These are phyloP conservation scores for Mastacembelus armatus DNA, from an alignment of 2,797 vertebrate species.

Conservation along the genomic window DNA sequence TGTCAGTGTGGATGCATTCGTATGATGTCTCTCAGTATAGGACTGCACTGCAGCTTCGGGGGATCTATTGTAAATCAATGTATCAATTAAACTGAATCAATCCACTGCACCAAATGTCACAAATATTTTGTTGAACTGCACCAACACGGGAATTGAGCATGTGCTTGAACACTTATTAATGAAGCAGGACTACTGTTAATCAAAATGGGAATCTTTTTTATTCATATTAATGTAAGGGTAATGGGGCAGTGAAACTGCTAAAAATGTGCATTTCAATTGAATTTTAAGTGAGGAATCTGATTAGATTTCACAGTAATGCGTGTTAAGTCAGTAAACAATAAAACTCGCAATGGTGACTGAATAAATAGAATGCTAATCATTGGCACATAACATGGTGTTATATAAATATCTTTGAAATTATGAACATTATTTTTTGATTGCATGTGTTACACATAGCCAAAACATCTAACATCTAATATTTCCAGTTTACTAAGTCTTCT, in stretches of 20 bases:
- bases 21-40: conserved; percentile 54
- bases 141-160: conserved; percentile 38
- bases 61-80: conserved; percentile 60
- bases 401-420: conserved; percentile 1
- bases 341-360: background rate
- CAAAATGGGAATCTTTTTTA: conserved; percentile 23
- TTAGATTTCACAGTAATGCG: background rate
- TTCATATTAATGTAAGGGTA: conserved; percentile 40
- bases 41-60: conserved; percentile 50
- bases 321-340: conserved; percentile 10
- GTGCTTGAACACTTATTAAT: conserved; percentile 31
- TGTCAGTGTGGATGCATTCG: conserved; percentile 69
- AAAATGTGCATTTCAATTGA: conserved; percentile 39
- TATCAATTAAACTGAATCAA: conserved; percentile 63
- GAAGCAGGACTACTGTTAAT: conserved; percentile 13
- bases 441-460: too few relatives aligned
- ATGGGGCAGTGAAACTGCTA: conserved; percentile 21
- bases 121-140: conserved; percentile 40
- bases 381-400: background rate
- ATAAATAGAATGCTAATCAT: conserved; percentile 1
- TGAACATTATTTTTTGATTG: too few relatives aligned
- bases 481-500: too few relatives aligned
- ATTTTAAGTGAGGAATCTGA: conserved; percentile 21
- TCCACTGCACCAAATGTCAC: conserved; percentile 51
- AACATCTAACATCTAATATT: too few relatives aligned